phyloP scores from a whole-genome alignment of 2,113 vertebrate genomes.

The Chionomys nivalis region DNA sequence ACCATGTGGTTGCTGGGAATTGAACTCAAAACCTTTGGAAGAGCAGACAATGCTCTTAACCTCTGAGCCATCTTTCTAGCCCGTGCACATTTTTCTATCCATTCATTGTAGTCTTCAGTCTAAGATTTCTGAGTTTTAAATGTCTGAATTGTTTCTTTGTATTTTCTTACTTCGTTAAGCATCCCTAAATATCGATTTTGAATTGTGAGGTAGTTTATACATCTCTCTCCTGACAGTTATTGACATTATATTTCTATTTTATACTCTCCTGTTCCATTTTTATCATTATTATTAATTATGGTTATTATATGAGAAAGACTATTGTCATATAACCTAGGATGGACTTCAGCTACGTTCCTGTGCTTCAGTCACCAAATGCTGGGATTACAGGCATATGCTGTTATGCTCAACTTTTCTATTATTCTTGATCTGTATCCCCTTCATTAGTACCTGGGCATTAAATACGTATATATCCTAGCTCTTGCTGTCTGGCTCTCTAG shows the following conservation, averaged over 20 bases:
- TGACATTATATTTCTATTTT: not conserved
- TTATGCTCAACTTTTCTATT: not conserved
- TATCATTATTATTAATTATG: not conserved
- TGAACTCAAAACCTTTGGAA: too few species aligned
- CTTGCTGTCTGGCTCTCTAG: not conserved
- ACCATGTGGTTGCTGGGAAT: too few species aligned
- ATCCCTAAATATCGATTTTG: not conserved
- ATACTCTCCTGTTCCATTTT: not conserved
- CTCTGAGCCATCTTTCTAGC: too few species aligned
- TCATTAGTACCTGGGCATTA: not conserved
- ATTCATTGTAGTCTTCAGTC: not conserved
- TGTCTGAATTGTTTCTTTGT: not conserved
- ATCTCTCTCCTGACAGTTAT: not conserved
- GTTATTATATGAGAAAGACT: not conserved
- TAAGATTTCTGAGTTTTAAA: not conserved
- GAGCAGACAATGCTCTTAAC: too few species aligned
- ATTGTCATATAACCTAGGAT: not conserved
- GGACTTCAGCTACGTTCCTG: not conserved
- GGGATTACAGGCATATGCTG: not conserved
- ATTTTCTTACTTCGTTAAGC: not conserved
- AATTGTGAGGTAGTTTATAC: not conserved
- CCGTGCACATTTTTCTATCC: not conserved
- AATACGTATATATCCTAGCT: not conserved
- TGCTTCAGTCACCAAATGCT: not conserved
- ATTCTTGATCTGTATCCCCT: not conserved